These are phyloP conservation scores for Amphipoea lucens DNA, from an alignment of 2,888 invertebrate genomes.

Conservation along the genomic window DNA sequence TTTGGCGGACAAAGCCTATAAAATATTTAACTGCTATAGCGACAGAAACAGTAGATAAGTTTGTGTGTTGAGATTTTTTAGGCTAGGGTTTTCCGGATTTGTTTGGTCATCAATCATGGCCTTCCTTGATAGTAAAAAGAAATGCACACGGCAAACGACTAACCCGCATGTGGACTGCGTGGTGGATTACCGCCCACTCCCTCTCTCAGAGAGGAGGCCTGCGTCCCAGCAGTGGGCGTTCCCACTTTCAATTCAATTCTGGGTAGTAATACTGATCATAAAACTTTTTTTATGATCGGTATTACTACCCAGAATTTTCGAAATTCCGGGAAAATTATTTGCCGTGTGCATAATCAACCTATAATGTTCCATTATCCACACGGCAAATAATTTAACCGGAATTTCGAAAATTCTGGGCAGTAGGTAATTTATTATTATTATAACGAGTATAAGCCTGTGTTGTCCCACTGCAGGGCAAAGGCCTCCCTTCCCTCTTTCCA, in stretches of 20 bases:
- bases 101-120: neutral
- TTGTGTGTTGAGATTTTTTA: slow-evolving; percentile 5
- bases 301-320: neutral
- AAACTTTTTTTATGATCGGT: neutral
- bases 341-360: neutral
- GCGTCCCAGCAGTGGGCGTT: neutral
- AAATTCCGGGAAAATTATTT: neutral
- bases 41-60: slow-evolving; percentile 45
- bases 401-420: no score
- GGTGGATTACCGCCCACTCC: neutral
- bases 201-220: neutral
- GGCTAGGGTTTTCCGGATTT: neutral
- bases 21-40: slow-evolving; percentile 80
- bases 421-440: neutral
- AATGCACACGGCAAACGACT: neutral
- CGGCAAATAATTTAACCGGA: neutral
- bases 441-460: no score
- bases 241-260: no score
- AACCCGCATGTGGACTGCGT: neutral
- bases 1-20: slow-evolving; percentile 78
- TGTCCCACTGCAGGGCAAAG: neutral
- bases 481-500: no score
- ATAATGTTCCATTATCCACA: neutral
- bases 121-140: neutral
- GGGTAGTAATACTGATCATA: no score